These are phyloP conservation scores for Elegia similella DNA, from an alignment of 2,888 invertebrate genomes.

Conservation along the genomic window DNA sequence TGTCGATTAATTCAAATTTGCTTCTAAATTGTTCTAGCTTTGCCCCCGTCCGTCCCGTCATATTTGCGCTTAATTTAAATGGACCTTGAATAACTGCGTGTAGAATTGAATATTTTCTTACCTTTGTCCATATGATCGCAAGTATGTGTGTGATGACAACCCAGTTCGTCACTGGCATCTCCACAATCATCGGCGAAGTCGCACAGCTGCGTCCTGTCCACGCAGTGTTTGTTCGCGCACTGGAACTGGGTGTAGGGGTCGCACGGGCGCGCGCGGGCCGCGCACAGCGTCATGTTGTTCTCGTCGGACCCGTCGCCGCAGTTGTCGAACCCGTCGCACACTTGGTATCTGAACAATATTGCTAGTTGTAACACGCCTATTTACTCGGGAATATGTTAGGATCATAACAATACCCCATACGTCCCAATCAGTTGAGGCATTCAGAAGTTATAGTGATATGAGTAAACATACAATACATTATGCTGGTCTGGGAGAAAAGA, in stretches of 20 bases:
- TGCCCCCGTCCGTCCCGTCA: too few species aligned
- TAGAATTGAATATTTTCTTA: too few species aligned
- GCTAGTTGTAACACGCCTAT: too few species aligned
- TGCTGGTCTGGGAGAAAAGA: not conserved
- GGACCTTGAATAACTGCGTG: too few species aligned
- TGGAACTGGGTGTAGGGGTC: slow-evolving; percentile 90
- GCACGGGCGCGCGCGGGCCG: slow-evolving; percentile 88
- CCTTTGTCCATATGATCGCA: slow-evolving; percentile 74
- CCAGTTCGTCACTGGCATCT: slow-evolving; percentile 93
- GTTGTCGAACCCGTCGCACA: slow-evolving; percentile 95
- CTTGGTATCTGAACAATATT: slow-evolving; percentile 82
- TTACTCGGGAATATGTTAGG: too few species aligned
- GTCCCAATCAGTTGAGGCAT: too few species aligned
- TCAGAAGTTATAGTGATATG: too few species aligned
- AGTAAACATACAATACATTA: too few species aligned
- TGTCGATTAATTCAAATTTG: too few species aligned
- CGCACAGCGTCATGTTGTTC: slow-evolving; percentile 95
- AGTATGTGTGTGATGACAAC: slow-evolving; percentile 88
- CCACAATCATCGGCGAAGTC: slow-evolving; percentile 96
- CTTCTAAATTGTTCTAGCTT: too few species aligned
- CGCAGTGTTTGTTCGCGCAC: slow-evolving; percentile 93
- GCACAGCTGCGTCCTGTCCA: slow-evolving; percentile 89
- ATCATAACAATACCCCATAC: too few species aligned
- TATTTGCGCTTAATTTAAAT: too few species aligned
- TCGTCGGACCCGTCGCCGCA: slow-evolving; percentile 98